phyloP scores from a whole-genome alignment of 2,113 vertebrate genomes.

The Ranitomeya imitator region DNA sequence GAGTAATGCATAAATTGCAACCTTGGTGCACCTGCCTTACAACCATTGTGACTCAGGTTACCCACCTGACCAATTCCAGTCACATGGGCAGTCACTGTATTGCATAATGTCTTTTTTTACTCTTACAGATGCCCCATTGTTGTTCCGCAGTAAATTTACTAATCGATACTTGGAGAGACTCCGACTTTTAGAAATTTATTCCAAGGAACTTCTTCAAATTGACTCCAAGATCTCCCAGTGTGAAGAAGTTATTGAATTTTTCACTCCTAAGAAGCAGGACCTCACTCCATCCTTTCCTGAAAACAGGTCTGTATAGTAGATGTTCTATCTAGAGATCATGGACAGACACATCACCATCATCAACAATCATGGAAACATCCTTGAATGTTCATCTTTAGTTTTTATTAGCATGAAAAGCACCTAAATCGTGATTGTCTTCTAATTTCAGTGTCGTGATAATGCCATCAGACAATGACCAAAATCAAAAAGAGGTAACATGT shows the following conservation, averaged over 20 bases:
- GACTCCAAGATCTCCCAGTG: conserved; percentile 68
- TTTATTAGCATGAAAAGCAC: too few relatives aligned
- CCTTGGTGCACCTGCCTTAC: too few relatives aligned
- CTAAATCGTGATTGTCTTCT: not conserved
- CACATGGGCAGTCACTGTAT: too few relatives aligned
- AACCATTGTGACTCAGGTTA: too few relatives aligned
- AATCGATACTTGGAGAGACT: conserved; percentile 67
- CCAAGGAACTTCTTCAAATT: conserved; percentile 68
- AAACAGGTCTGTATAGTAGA: conserved; percentile 75
- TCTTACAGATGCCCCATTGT: conserved; percentile 16
- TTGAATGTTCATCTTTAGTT: not conserved
- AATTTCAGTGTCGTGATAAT: conserved; percentile 80
- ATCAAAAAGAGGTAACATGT: conserved; percentile 28
- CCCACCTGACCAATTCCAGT: not conserved
- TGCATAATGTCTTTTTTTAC: not conserved
- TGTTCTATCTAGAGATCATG: not conserved
- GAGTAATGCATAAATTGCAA: too few relatives aligned
- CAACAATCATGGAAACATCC: not conserved
- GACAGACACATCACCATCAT: not conserved
- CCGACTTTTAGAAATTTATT: conserved; percentile 79
- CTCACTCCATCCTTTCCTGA: conserved; percentile 78
- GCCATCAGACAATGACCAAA: conserved; percentile 62
- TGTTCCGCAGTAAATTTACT: conserved; percentile 5
- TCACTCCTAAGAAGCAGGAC: conserved; percentile 78
- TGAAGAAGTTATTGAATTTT: conserved; percentile 75